Evolutionary conservation across 2,888 invertebrate species (phyloP), one percentile per base, ranked within the genome.

Genomic region (Neoaliturus tenellus): DNA sequence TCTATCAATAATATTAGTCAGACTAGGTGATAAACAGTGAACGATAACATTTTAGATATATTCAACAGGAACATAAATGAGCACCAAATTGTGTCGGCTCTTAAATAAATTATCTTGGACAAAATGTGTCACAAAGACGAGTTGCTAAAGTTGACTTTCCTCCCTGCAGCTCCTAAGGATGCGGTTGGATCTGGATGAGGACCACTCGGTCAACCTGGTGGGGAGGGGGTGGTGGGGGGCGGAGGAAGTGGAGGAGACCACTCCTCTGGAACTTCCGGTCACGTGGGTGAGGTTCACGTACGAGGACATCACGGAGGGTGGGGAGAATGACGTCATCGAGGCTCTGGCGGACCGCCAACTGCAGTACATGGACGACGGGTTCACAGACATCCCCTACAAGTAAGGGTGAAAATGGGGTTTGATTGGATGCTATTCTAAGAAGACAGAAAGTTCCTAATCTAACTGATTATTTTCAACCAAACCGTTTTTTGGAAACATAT

Each of bases 181-280:
- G 69, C 69, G 69, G 20, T 35, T 69, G 33, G 33, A 69, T 1
- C 33, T 69, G 33, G 69, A 69, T 35, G 69, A 69, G 69, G n/a
- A 35, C 4, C 69, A 69, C 69, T 28, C 17, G 8, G 8, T 69
- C 17, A 33, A 4, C 31, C 17, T 69, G 20, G 69, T 69, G 33
- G 35, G 69, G 5, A 8, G 69, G 25, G 69, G 35, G 10, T 69
- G 69, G 69, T 69, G 69, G 69, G 69, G 69, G 25, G 69, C 69
- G 12, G 69, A 69, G 69, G 35, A 33, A 31, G 35, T 25, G 33
- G 69, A 69, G 35, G 33, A 33, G n/a, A 35, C 33, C n/a, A 14
- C 33, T 35, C 69, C 69, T 8, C 33, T 69, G 35, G 35, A 69
- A 2, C 69, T 6, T 17, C 69, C 69, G 17, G 20, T 69, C 35